These are phyloP conservation scores for Xenopus laevis DNA, from an alignment of 2,113 vertebrate species.

Conservation along the genomic window DNA sequence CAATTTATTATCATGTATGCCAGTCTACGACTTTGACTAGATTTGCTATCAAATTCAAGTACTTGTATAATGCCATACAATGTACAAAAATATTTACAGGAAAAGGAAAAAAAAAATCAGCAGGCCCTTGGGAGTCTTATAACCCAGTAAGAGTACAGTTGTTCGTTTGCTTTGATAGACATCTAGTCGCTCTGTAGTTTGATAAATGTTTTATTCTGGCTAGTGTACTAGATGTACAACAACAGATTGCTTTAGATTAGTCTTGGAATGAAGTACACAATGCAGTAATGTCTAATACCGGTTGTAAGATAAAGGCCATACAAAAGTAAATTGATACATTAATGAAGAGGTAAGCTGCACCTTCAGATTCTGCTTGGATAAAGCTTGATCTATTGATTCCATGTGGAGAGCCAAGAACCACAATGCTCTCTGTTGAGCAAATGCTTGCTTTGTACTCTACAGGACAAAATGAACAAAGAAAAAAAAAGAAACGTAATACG, in stretches of 20 bases:
- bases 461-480: not conserved
- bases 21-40: no score
- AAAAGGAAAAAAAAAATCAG: no score
- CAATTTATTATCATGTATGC: no score
- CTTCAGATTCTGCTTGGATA: not conserved
- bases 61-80: no score
- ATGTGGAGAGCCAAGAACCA: not conserved
- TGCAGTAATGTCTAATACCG: not conserved
- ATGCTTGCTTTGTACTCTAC: not conserved
- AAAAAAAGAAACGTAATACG: not conserved
- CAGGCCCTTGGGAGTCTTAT: no score
- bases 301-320: not conserved
- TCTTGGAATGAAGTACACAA: not conserved
- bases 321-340: not conserved
- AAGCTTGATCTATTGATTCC: conserved; percentile 4
- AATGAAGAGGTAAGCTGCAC: conserved; percentile 6
- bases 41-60: no score
- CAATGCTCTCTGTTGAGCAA: not conserved
- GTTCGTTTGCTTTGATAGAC: no score
- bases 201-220: not conserved
- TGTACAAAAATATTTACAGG: no score
- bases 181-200: no score
- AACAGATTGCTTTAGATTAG: not conserved
- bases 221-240: not conserved
- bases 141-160: no score